A percentile compares a stretch with the other conserved stretches of the same genome.
These are phyloP conservation scores for Mantis religiosa DNA, from an alignment of 2,888 invertebrate species.

Conservation along the genomic window DNA sequence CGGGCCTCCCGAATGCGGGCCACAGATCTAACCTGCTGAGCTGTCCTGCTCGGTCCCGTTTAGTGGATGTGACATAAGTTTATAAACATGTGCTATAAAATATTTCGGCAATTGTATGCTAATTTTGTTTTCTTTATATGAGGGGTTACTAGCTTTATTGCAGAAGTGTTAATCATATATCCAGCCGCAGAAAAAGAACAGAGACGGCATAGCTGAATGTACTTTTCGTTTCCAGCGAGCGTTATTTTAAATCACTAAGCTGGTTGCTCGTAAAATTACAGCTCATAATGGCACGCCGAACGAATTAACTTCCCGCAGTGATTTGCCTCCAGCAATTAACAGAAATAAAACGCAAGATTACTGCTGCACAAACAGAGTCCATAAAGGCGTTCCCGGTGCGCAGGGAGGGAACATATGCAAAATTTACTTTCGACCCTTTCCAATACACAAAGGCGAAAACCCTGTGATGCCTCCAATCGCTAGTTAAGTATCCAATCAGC, in stretches of 20 bases:
- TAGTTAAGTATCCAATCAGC: conserved; percentile 25
- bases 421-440: not conserved
- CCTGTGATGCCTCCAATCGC: not conserved
- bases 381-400: not conserved
- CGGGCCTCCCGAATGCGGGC: too few species aligned
- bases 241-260: not conserved
- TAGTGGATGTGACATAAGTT: too few species aligned
- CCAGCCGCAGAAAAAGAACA: not conserved
- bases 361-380: not conserved
- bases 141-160: not conserved
- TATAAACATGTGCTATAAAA: too few species aligned
- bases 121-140: too few species aligned
- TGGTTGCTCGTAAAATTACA: not conserved
- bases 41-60: too few species aligned
- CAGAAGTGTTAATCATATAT: not conserved
- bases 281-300: not conserved
- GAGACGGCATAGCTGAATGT: not conserved
- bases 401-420: not conserved
- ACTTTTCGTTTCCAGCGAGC: not conserved
- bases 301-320: not conserved
- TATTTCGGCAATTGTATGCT: too few species aligned
- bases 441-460: not conserved
- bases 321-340: not conserved
- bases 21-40: too few species aligned
- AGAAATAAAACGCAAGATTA: not conserved